Conservation (phyloP, 2,888 invertebrate species). For the Eumerus sabulonum region DNA sequence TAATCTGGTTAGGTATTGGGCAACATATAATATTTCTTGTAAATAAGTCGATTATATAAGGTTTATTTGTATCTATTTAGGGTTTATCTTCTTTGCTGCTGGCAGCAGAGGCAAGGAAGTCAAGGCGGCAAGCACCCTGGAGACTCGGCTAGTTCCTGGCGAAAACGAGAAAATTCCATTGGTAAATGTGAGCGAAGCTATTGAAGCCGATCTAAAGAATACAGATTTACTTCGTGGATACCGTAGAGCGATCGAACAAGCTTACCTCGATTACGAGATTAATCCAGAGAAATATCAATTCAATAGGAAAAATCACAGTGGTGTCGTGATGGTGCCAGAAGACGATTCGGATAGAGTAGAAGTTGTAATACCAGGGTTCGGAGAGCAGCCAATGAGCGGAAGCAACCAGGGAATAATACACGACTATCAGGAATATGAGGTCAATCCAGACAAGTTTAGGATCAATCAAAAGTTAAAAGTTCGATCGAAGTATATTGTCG, state of each 20-base stretch:
- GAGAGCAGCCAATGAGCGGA: neutral
- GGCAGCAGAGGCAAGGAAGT: neutral
- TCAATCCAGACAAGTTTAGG: conserved; percentile 24
- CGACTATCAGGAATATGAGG: conserved; percentile 29
- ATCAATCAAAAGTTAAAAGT: conserved; percentile 13
- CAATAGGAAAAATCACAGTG: too few relatives aligned
- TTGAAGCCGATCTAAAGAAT: too few relatives aligned
- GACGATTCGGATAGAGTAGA: neutral
- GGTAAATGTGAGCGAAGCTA: too few relatives aligned
- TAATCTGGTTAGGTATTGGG: conserved; percentile 33
- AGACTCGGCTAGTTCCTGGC: neutral
- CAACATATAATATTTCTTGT: neutral
- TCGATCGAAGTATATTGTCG: neutral
- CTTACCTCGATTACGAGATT: conserved; percentile 23
- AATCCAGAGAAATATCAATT: conserved; percentile 17
- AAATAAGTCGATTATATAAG: neutral
- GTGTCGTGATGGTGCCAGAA: too few relatives aligned
- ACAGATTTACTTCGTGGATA: too few relatives aligned
- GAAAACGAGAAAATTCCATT: neutral
- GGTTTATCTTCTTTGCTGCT: conserved; percentile 11
- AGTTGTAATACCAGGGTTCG: neutral
- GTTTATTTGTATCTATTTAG: conserved; percentile 2
- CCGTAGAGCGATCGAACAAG: neutral
- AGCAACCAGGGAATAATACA: neutral
- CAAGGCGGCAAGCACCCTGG: neutral